Conservation (phyloP, 2,113 vertebrate genomes). For the Urocitellus parryii region DNA sequence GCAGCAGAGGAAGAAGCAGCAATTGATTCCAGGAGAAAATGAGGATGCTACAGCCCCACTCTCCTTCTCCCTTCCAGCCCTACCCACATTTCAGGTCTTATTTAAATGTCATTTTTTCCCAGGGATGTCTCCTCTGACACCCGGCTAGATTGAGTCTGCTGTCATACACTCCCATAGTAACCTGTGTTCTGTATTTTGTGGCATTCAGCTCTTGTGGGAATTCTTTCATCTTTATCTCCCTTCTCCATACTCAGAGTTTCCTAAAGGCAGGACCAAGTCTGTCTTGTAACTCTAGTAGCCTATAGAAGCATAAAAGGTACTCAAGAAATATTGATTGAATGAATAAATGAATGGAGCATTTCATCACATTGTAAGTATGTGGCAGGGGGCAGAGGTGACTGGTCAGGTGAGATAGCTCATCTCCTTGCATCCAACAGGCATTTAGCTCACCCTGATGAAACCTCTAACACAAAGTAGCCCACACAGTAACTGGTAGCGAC, state of each 20-base stretch:
- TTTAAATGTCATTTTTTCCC: neutral
- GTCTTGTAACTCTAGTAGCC: neutral
- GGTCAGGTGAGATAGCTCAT: neutral
- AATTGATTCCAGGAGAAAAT: neutral
- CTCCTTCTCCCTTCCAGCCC: neutral
- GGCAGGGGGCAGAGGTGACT: neutral
- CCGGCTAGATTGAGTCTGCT: neutral
- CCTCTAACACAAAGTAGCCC: neutral
- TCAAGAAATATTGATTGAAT: neutral
- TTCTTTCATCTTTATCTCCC: neutral
- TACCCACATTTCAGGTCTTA: neutral
- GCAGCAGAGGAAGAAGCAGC: constrained; percentile 53
- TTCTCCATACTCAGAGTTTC: neutral
- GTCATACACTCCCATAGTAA: neutral
- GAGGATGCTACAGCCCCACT: neutral
- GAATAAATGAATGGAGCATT: neutral
- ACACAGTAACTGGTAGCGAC: accelerated
- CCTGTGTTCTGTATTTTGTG: neutral
- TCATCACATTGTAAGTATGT: neutral
- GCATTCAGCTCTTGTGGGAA: neutral
- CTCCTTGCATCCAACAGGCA: neutral
- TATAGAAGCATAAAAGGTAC: neutral
- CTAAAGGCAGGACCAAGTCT: neutral
- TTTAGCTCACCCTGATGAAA: neutral
- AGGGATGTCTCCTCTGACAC: neutral